These are phyloP conservation scores for Procavia capensis DNA, from an alignment of 2,113 vertebrate genomes.

Conservation along the genomic window DNA sequence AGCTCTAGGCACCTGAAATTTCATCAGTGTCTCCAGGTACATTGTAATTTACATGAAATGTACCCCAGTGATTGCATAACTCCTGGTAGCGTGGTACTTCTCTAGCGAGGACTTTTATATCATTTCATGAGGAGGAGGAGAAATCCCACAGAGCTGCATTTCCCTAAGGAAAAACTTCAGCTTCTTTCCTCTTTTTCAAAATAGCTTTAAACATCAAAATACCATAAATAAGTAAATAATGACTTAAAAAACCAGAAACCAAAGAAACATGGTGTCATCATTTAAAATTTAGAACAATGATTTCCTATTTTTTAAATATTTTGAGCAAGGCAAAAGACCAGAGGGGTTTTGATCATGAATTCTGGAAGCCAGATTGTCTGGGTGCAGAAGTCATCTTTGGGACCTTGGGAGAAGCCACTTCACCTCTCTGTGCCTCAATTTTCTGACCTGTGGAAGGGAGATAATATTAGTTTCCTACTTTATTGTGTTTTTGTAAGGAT, in stretches of 20 bases:
- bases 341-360: neutral
- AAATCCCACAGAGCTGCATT: neutral
- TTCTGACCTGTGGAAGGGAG: neutral
- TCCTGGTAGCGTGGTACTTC: neutral
- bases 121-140: neutral
- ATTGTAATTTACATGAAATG: neutral
- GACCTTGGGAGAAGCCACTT: neutral
- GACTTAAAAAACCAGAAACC: neutral
- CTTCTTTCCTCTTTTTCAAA: neutral
- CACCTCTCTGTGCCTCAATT: neutral
- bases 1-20: neutral
- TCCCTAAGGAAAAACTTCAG: neutral
- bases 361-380: neutral
- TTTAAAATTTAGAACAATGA: fast-evolving
- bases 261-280: neutral
- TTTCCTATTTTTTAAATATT: fast-evolving
- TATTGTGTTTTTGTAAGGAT: neutral
- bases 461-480: fast-evolving
- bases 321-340: fast-evolving
- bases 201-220: neutral
- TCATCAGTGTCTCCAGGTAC: slow-evolving; percentile 38
- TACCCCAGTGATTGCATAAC: neutral
- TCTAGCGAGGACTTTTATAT: neutral
- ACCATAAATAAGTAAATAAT: neutral
- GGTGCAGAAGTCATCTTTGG: neutral